Percentiles rank a stretch among this genome's conserved stretches.
phyloP scores from a whole-genome alignment of 2,888 invertebrate species.

The Malthinus seriepunctatus region DNA sequence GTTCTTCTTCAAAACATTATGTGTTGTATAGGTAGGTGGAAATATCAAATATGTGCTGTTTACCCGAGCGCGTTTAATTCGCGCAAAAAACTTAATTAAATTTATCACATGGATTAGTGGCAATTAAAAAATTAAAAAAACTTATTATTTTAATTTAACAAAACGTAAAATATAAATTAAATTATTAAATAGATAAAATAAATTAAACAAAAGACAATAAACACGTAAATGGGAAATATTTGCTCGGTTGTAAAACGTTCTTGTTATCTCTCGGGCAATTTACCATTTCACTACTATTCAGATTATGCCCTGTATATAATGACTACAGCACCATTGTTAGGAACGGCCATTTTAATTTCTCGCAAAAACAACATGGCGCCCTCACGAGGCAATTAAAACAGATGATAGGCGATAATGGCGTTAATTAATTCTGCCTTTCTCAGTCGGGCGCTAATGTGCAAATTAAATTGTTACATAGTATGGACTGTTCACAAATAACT shows the following conservation, averaged over 20 bases:
- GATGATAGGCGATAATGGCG: conserved; percentile 59
- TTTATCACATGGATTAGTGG: too few relatives aligned
- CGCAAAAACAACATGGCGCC: conserved; percentile 57
- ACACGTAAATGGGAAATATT: conserved; percentile 49
- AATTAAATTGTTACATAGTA: conserved; percentile 57
- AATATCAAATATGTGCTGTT: too few relatives aligned
- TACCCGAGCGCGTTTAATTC: too few relatives aligned
- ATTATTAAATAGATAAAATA: neutral
- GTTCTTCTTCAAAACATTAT: too few relatives aligned
- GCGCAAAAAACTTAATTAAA: too few relatives aligned
- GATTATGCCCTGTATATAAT: conserved; percentile 55
- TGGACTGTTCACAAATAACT: conserved; percentile 48
- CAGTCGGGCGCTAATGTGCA: conserved; percentile 57
- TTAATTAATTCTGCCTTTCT: conserved; percentile 59
- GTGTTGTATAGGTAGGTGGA: too few relatives aligned
- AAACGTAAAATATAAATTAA: neutral
- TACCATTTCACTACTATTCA: conserved; percentile 56
- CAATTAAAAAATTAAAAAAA: too few relatives aligned
- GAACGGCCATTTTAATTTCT: conserved; percentile 57
- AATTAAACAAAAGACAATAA: conserved; percentile 58
- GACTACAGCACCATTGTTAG: conserved; percentile 53
- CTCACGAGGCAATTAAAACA: conserved; percentile 57
- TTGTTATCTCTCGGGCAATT: conserved; percentile 55
- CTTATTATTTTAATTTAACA: too few relatives aligned
- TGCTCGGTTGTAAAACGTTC: conserved; percentile 45